phyloP scores from a whole-genome alignment of 1,140 invertebrate species.

The Drosophila setifemur region DNA sequence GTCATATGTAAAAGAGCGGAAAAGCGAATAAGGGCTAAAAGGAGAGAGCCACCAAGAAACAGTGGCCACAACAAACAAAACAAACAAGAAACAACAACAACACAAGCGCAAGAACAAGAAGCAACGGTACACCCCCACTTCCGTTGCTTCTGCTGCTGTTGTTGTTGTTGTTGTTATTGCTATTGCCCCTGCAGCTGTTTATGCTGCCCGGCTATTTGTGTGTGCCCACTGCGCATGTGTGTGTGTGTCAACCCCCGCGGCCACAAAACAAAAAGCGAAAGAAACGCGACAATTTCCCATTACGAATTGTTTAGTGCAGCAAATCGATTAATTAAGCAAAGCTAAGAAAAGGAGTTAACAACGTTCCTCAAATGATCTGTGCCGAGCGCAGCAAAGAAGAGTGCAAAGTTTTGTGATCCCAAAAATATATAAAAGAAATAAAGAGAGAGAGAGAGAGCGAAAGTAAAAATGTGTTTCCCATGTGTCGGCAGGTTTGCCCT shows the following conservation, averaged over 20 bases:
- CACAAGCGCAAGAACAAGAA: conserved; percentile 16
- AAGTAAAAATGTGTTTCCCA: conserved; percentile 60
- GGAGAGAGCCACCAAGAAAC: conserved; percentile 19
- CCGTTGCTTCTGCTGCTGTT: background rate
- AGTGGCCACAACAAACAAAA: conserved; percentile 62
- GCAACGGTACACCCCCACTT: conserved; percentile 12
- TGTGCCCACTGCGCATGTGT: conserved; percentile 58
- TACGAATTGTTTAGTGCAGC: conserved; percentile 19
- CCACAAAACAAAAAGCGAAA: conserved; percentile 14
- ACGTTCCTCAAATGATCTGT: conserved; percentile 5
- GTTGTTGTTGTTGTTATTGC: conserved; percentile 33
- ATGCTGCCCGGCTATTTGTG: conserved; percentile 47
- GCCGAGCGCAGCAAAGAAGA: conserved; percentile 12
- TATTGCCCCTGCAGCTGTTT: conserved; percentile 25
- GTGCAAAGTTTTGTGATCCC: conserved; percentile 15
- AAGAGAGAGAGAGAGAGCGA: conserved; percentile 1
- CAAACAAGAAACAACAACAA: conserved; percentile 30
- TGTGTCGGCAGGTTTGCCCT: conserved; percentile 31
- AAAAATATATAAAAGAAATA: background rate
- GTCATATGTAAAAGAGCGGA: conserved; percentile 58
- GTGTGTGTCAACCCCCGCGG: conserved; percentile 40
- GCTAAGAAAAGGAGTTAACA: conserved; percentile 10
- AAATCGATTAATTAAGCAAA: conserved; percentile 23
- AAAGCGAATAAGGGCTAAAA: conserved; percentile 28
- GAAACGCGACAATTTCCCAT: conserved; percentile 20